Base-by-base conservation (phyloP, 2,797 vertebrate species). In the Clarias laeviceps region DNA sequence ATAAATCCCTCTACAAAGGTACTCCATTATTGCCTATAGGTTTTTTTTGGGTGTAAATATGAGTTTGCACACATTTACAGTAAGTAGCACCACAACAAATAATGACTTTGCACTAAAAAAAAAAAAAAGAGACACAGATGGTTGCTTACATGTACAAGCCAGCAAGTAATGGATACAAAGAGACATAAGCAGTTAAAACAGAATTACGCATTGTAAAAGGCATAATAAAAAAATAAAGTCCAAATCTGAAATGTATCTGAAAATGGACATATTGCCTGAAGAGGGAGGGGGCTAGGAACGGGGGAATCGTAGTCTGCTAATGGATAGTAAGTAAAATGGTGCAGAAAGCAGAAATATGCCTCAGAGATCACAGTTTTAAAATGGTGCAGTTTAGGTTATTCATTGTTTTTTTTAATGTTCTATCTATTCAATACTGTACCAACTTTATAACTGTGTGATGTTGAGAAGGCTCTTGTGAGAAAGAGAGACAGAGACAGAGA, bases 291-390 rank as follows among this genome's bases (percentile, higher is more conserved):
- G 6, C 1, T 45, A 45, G 62, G 24, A 8, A 15, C 1, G n/a
- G 7, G 72, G 29, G 18, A 24, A 29, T 45, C 17, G 6, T n/a
- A 40, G 34, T 64, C 24, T 17, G 34, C 34, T 80, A 79, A 79
- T 79, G 77, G 34, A n/a, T n/a, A 79, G 34, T 62, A 62, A 78
- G 76, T 32, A 79, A 79, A 79, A 40, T 80, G 77, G 59, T 27
- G 59, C 22, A 40, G 57, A 64, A 80, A 80, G 37, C 6, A n/a
- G 64, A 24, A 79, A 40, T 20, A 59, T 6, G 8, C 22, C 34
- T 27, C 4, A 45, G 22, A 27, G 32, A 15, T 62, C 57, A 34
- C 50, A 61, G 29, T 59, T 78, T 59, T 20, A 9, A 64, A 80
- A 64, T 45, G 59, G 34, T 32, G 27, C 22, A 64, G 14, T 8